These are phyloP conservation scores for Abramis brama DNA, from an alignment of 2,113 vertebrate genomes.

Conservation along the genomic window DNA sequence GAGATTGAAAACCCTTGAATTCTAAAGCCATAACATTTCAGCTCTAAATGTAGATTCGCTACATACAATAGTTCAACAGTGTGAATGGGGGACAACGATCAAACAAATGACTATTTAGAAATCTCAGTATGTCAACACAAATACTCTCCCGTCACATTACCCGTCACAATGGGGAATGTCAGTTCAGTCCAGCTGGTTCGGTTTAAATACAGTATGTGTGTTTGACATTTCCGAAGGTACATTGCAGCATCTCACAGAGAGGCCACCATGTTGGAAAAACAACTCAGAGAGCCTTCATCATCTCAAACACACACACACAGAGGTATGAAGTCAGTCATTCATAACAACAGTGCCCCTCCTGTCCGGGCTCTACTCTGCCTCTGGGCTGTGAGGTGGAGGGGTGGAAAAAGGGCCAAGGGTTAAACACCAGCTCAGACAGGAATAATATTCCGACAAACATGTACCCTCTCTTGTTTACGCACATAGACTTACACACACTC, in stretches of 20 bases:
- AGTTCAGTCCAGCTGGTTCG: background rate
- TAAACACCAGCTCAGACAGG: conserved; percentile 24
- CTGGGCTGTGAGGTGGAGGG: conserved; percentile 13
- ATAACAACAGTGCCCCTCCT: conserved; percentile 50
- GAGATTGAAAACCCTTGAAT: background rate
- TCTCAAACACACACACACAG: conserved; percentile 70
- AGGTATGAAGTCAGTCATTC: conserved; percentile 70
- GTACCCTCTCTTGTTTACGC: background rate
- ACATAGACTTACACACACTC: background rate
- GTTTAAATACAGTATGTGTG: background rate
- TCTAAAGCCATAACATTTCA: background rate
- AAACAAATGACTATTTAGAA: background rate
- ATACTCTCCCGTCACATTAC: background rate
- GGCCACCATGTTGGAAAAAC: conserved; percentile 78
- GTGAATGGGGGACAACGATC: background rate
- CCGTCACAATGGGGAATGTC: background rate
- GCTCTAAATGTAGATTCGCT: background rate
- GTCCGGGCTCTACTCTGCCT: conserved; percentile 18
- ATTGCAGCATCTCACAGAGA: conserved; percentile 27
- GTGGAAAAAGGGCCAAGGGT: conserved; percentile 19
- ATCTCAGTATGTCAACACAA: background rate
- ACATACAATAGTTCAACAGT: background rate
- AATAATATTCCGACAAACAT: conserved; percentile 26
- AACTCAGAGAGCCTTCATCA: conserved; percentile 79
- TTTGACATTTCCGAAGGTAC: conserved; percentile 20